Conservation (phyloP, 2,797 vertebrate genomes). For the Etheostoma perlongum region DNA sequence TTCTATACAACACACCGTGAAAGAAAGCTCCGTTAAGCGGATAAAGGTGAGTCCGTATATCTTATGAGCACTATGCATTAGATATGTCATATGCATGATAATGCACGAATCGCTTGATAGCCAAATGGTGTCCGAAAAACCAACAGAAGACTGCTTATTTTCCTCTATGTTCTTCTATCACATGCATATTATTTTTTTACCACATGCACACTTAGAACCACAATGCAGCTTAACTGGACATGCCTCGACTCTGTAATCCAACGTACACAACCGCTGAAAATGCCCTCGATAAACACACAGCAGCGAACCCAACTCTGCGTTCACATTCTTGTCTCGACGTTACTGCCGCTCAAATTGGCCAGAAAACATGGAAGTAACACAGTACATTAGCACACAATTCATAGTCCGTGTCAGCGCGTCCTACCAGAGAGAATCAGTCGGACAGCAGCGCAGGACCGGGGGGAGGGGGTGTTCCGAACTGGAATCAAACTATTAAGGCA, state of each 20-base stretch:
- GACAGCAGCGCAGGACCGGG: background rate
- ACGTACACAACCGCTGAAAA: background rate
- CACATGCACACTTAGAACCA: background rate
- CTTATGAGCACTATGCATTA: background rate
- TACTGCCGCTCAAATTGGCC: background rate
- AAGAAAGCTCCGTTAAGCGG: background rate
- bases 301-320: background rate
- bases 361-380: background rate
- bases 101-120: background rate
- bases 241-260: constrained; percentile 12
- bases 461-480: background rate
- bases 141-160: rapidly evolving
- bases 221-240: constrained; percentile 19
- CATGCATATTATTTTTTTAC: background rate
- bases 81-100: background rate
- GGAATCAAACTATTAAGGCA: constrained; percentile 2
- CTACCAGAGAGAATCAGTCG: constrained; percentile 51
- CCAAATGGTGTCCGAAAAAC: background rate
- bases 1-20: background rate
- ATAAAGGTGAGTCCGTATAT: background rate
- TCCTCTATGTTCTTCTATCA: background rate
- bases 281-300: constrained; percentile 28
- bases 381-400: background rate
- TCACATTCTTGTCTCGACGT: background rate
- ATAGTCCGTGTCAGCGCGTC: constrained; percentile 14